A percentile compares a stretch with the other conserved stretches of the same genome.
Conservation (phyloP, 30 jellyfish, hydroid and myxozoan species). For the Aurelia sp. region DNA sequence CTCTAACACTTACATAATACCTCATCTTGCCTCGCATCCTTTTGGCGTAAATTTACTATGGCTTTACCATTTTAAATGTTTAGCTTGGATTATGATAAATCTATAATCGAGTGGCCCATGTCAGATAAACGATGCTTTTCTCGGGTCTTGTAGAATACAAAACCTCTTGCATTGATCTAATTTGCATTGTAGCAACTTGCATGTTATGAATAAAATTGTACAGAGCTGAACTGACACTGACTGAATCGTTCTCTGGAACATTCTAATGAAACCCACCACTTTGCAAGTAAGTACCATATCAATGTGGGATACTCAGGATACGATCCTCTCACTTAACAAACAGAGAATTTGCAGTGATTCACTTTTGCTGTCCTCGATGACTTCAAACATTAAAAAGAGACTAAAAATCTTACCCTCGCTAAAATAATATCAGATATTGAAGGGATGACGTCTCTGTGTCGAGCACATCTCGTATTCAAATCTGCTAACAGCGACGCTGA, state of each 20-base stretch:
- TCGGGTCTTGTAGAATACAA: not conserved
- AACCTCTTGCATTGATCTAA: too few species aligned
- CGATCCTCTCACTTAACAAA: not conserved
- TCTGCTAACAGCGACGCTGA: slow-evolving; percentile 93
- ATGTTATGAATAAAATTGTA: too few species aligned
- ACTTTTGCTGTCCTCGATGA: not conserved
- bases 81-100: not conserved
- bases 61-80: too few species aligned
- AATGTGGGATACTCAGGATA: not conserved
- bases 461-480: slow-evolving; percentile 85
- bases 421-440: slow-evolving; percentile 86
- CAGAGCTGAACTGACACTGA: too few species aligned
- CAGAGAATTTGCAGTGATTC: not conserved
- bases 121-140: not conserved
- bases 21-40: too few species aligned
- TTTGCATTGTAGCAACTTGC: too few species aligned
- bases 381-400: not conserved
- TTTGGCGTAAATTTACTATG: too few species aligned
- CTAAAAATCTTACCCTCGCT: slow-evolving; percentile 70
- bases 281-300: too few species aligned
- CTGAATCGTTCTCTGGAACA: too few species aligned
- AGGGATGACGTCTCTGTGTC: slow-evolving; percentile 76
- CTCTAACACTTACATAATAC: too few species aligned
- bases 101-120: not conserved
- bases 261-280: too few species aligned